These are phyloP conservation scores for Illadopsis cleaveri DNA, from an alignment of 2,113 vertebrate species.

Conservation along the genomic window DNA sequence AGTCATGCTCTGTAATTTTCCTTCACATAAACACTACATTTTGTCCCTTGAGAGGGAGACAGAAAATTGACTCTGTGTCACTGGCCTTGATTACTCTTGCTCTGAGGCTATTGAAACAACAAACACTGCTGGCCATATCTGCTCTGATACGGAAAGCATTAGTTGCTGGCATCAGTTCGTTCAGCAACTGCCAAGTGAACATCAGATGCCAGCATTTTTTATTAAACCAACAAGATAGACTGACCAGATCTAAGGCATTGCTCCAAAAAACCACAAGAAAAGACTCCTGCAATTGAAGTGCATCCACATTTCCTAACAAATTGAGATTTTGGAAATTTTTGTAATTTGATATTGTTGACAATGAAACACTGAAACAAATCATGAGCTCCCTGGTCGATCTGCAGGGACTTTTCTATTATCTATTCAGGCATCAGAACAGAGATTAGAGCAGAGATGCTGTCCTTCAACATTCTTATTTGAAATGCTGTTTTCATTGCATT, in stretches of 20 bases:
- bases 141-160: constrained; percentile 32
- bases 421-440: not conserved
- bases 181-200: not conserved
- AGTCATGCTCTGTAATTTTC: not conserved
- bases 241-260: not conserved
- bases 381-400: not conserved
- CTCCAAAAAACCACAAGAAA: not conserved
- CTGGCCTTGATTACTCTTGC: constrained; percentile 38
- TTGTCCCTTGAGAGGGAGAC: not conserved
- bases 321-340: not conserved
- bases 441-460: not conserved
- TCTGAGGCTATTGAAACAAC: constrained; percentile 29
- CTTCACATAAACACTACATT: not conserved
- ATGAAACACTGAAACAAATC: not conserved
- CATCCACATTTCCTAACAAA: not conserved
- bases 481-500: not conserved
- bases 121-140: constrained; percentile 37
- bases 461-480: not conserved
- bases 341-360: not conserved
- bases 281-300: not conserved
- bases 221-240: not conserved
- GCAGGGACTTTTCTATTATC: not conserved
- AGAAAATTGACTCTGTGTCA: not conserved
- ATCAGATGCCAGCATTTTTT: constrained; percentile 17
- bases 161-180: constrained; percentile 23